These are phyloP conservation scores for Hydractinia symbiolongicarpus DNA, from an alignment of 30 jellyfish, hydroid and myxozoan genomes.

Conservation along the genomic window DNA sequence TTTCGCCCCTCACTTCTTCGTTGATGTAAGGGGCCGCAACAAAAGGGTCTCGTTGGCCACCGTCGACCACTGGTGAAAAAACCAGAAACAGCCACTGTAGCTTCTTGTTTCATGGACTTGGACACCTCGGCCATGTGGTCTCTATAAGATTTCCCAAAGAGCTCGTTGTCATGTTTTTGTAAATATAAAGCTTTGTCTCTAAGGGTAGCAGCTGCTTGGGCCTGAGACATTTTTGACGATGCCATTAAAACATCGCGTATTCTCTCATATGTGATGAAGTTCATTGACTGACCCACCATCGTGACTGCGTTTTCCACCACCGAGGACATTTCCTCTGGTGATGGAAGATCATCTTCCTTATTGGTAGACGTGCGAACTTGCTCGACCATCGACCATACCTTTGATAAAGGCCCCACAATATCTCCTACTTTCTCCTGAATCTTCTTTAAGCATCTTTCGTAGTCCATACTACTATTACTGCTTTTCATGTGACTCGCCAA, in stretches of 20 bases:
- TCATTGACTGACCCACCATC: not conserved
- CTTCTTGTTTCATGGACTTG: not conserved
- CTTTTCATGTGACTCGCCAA: not conserved
- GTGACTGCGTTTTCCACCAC: not conserved
- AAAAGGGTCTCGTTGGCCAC: not conserved
- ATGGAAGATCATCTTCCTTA: not conserved
- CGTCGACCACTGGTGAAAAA: no score
- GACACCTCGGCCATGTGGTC: not conserved
- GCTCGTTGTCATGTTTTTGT: not conserved
- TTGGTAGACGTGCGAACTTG: not conserved
- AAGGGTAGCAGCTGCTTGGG: no score
- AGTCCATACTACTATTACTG: not conserved
- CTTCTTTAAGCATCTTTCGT: not conserved
- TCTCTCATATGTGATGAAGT: not conserved
- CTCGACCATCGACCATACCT: not conserved
- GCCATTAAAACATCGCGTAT: not conserved
- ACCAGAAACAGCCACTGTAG: not conserved
- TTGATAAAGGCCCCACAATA: not conserved
- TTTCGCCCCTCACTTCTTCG: conserved; percentile 8
- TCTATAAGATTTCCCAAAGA: not conserved
- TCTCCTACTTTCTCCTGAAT: conserved; percentile 11
- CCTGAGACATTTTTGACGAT: no score
- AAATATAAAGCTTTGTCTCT: not conserved
- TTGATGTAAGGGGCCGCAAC: not conserved
- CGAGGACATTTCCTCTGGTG: not conserved